Percentiles rank a stretch among this genome's conserved stretches.
Evolutionary conservation across 1,140 invertebrate species (phyloP).

Genomic region (Spodoptera litura): DNA sequence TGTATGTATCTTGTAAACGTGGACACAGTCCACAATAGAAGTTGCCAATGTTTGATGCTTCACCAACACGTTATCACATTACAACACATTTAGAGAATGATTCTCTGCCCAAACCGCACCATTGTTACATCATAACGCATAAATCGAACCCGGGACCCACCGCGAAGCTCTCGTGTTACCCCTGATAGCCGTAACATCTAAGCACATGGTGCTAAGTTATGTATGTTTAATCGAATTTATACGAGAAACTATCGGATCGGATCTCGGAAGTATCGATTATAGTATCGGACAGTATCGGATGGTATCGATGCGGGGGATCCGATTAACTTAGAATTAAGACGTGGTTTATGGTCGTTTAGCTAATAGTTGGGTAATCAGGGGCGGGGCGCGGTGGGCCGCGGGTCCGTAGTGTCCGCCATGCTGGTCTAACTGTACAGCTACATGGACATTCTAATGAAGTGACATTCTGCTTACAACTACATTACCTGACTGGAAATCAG

Average conservation of each 20-base stretch:
- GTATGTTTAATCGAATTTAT: slow-evolving; percentile 1
- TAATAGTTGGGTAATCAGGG: slow-evolving; percentile 19
- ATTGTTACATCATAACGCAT: slow-evolving; percentile 32
- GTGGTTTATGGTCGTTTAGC: slow-evolving; percentile 31
- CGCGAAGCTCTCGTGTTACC: slow-evolving; percentile 33
- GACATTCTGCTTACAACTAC: too few relatives aligned
- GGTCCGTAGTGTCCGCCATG: too few relatives aligned
- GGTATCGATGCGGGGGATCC: slow-evolving; percentile 39
- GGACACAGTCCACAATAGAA: not conserved
- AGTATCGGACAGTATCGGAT: slow-evolving; percentile 1
- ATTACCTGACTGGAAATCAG: too few relatives aligned
- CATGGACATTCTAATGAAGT: too few relatives aligned
- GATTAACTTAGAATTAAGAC: slow-evolving; percentile 28
- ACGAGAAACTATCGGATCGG: slow-evolving; percentile 28
- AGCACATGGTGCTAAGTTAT: slow-evolving; percentile 24
- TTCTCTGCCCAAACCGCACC: slow-evolving; percentile 4
- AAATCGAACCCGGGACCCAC: slow-evolving; percentile 40
- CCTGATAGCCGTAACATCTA: slow-evolving; percentile 7
- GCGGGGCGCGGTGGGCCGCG: not conserved
- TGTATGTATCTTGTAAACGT: too few relatives aligned
- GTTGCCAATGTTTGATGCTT: not conserved
- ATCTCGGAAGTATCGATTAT: slow-evolving; percentile 47
- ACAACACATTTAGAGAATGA: not conserved
- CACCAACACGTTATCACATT: slow-evolving; percentile 8
- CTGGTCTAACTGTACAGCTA: too few relatives aligned